Conservation (phyloP, 2,113 vertebrate species). For the Chlamydotis undulata region DNA sequence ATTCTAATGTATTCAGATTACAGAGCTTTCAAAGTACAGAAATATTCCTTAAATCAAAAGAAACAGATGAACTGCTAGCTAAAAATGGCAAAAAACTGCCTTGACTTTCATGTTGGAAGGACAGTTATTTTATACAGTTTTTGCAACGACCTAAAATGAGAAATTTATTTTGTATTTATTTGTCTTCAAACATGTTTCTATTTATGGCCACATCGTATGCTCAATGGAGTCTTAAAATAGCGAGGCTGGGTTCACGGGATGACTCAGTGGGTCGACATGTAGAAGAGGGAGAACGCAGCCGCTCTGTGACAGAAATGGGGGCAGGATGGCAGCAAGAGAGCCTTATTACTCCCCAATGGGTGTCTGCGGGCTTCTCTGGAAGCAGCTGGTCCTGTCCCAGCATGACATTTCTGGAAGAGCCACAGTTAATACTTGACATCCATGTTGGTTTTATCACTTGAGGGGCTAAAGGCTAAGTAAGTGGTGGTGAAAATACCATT, state of each 20-base stretch:
- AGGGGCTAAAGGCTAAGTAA: not conserved
- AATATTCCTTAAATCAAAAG: slow-evolving; percentile 58
- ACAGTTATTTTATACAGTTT: slow-evolving; percentile 42
- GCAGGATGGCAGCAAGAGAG: not conserved
- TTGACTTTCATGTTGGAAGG: slow-evolving; percentile 50
- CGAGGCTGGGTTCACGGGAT: not conserved
- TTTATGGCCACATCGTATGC: slow-evolving; percentile 37
- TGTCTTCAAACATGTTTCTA: slow-evolving; percentile 63
- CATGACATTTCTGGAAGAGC: not conserved
- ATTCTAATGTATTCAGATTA: slow-evolving; percentile 60
- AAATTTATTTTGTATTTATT: slow-evolving; percentile 62
- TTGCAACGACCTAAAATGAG: slow-evolving; percentile 47
- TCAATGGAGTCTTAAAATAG: slow-evolving; percentile 53
- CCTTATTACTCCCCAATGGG: rapidly evolving
- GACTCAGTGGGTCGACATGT: slow-evolving; percentile 16
- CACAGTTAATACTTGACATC: not conserved
- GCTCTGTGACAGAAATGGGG: not conserved
- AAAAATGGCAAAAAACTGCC: slow-evolving; percentile 59
- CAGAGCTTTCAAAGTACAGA: slow-evolving; percentile 52
- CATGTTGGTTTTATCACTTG: not conserved
- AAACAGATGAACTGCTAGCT: slow-evolving; percentile 52
- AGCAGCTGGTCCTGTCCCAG: not conserved
- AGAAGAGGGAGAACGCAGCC: not conserved
- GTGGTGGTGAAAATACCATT: not conserved
- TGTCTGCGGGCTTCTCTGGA: not conserved